Base-by-base conservation (phyloP, 35 echinoderm and acorn worm genomes). In the Apostichopus californicus region DNA sequence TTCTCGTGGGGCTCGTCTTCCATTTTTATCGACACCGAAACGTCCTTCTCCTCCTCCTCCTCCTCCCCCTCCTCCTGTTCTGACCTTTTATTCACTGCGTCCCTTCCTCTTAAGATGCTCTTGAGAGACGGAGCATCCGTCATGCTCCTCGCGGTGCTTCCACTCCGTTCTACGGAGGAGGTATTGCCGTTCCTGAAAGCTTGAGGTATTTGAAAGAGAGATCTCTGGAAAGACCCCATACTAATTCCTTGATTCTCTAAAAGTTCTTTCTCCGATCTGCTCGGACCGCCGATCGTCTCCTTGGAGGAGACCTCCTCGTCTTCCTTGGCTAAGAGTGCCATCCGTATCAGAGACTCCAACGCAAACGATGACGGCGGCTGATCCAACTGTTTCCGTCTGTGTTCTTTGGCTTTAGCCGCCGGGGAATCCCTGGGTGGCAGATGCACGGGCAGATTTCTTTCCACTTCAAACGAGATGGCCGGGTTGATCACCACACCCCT, bases 401-500 rank as follows among this genome's bases (percentile, higher is more conserved):
- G 6, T 18, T 68, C 64, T 18, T 18, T 11, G 13, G 11, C 64
- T 75, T 75, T 75, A 7, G 17, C 17, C 6, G 12, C n/a, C 21
- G 71, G n/a, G 17, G 17, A n/a, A 7, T 18, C 11, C 6, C n/a
- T 18, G 14, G 71, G 0, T 4, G 71, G 71, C 17, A 75, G 17
- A 22, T 75, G 71, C 7, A 75, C 71, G 14, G 18, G 71, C 9
- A 64, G 46, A 55, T 15, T 64, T 34, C 86, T 52, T 17, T 73
- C 63, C 3, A 20, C 14, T 24, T 85, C 55, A 12, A 59, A 85
- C 17, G 60, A 89, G 46, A 89, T 89, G 46, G 86, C 86, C 54
- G 86, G 86, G 60, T 89, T 89, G 63, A 89, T 89, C 5, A 89
- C 86, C 12, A 89, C 86, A 8, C 86, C 86, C 86, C 86, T n/a